Conservation (phyloP, 2,888 invertebrate species). For the Caenorhabditis japonica region DNA sequence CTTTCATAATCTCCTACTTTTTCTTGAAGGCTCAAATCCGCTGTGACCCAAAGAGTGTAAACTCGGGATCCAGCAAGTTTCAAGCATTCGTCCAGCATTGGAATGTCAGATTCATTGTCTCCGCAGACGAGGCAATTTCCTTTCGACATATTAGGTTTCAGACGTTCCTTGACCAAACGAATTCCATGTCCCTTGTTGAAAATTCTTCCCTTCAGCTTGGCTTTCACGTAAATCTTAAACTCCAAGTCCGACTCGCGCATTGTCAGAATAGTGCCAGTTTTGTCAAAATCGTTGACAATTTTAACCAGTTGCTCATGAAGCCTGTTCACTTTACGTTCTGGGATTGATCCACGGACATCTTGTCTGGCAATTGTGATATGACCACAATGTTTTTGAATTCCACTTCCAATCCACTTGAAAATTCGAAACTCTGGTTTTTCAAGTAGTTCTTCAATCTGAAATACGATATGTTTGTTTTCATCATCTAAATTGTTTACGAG, state of each 20-base stretch:
- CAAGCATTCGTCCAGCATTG: conserved; percentile 74
- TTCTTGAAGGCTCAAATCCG: conserved; percentile 55
- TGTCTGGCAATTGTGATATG: conserved; percentile 72
- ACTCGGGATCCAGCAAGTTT: conserved; percentile 59
- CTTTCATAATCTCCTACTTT: too few species aligned
- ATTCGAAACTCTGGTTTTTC: conserved; percentile 63
- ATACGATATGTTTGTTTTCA: not conserved
- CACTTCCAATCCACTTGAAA: conserved; percentile 73
- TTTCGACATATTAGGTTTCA: conserved; percentile 62
- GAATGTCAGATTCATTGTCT: conserved; percentile 71
- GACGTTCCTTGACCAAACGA: conserved; percentile 60
- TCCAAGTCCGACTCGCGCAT: conserved; percentile 69
- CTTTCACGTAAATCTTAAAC: conserved; percentile 71
- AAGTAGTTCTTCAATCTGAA: conserved; percentile 65
- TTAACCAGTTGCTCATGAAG: conserved; percentile 28
- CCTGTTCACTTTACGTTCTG: conserved; percentile 26
- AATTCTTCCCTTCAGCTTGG: conserved; percentile 63
- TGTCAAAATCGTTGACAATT: conserved; percentile 69
- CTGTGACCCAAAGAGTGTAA: conserved; percentile 72
- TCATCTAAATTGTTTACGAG: not conserved
- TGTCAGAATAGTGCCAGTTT: conserved; percentile 61
- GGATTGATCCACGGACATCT: conserved; percentile 65
- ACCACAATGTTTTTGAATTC: conserved; percentile 73
- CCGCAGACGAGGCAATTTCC: conserved; percentile 72
- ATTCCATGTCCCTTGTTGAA: conserved; percentile 75